Evolutionary conservation across 2,113 vertebrate species (phyloP).

Genomic region (Pseudopipra pipra): DNA sequence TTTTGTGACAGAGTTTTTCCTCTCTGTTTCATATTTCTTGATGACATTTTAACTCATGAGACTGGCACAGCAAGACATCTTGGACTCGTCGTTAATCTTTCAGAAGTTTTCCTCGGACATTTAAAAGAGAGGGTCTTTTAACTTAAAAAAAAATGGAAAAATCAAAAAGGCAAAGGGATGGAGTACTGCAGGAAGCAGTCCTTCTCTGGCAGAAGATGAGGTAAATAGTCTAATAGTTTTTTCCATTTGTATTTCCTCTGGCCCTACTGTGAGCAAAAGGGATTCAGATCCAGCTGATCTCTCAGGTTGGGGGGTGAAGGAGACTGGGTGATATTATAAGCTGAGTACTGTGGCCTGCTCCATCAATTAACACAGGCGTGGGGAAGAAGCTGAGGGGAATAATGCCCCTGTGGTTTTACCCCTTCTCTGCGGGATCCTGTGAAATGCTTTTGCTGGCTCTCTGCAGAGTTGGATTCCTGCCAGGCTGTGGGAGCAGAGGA

Average conservation of each 20-base stretch:
- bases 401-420: background rate
- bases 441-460: background rate
- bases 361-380: background rate
- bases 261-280: background rate
- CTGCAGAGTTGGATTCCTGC: background rate
- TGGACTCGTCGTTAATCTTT: background rate
- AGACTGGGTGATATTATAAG: background rate
- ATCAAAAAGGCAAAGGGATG: background rate
- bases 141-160: background rate
- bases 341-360: background rate
- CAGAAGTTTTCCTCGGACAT: background rate
- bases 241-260: constrained; percentile 44
- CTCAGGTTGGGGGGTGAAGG: background rate
- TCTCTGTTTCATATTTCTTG: background rate
- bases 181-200: background rate
- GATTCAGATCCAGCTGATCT: constrained; percentile 8
- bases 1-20: constrained; percentile 39
- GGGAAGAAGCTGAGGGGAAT: background rate
- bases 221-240: constrained; percentile 29
- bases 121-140: background rate
- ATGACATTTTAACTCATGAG: background rate
- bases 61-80: background rate
- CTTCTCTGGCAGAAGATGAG: constrained; percentile 27
- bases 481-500: background rate
- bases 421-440: background rate